A percentile compares a stretch with the other conserved stretches of the same genome.
Conservation (phyloP, 2,888 invertebrate species). For the Helleia helle region DNA sequence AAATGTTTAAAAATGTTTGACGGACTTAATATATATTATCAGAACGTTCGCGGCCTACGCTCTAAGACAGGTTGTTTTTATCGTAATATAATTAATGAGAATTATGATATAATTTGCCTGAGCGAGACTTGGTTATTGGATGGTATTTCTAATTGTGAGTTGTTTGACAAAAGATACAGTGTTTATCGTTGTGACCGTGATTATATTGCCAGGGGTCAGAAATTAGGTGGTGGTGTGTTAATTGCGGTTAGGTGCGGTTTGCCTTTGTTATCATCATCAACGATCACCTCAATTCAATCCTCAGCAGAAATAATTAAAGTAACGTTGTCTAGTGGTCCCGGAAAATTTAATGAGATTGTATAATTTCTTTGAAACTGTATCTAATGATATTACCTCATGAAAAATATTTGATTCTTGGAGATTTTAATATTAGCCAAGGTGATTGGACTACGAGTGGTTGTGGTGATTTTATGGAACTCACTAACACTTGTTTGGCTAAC, state of each 20-base stretch:
- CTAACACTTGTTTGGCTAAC: background rate
- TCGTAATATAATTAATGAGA: too few relatives aligned
- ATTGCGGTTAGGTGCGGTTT: background rate
- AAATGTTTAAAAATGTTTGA: too few relatives aligned
- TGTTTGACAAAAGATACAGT: background rate
- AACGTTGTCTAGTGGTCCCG: background rate
- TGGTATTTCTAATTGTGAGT: background rate
- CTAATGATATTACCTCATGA: constrained; percentile 4
- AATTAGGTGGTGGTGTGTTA: background rate
- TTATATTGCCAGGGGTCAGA: background rate
- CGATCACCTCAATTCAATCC: background rate
- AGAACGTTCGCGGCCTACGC: too few relatives aligned
- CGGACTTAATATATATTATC: too few relatives aligned
- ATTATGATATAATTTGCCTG: too few relatives aligned
- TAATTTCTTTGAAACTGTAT: background rate
- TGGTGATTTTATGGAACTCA: background rate
- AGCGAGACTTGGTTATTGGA: background rate
- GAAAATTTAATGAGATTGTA: background rate
- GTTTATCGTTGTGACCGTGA: constrained; percentile 3
- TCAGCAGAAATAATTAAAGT: background rate
- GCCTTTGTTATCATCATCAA: background rate
- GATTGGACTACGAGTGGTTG: background rate
- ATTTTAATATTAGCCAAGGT: constrained; percentile 1
- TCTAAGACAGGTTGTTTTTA: too few relatives aligned
- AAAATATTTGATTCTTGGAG: constrained; percentile 1